Conservation (phyloP, 2,797 vertebrate species). For the Hydrophis major region DNA sequence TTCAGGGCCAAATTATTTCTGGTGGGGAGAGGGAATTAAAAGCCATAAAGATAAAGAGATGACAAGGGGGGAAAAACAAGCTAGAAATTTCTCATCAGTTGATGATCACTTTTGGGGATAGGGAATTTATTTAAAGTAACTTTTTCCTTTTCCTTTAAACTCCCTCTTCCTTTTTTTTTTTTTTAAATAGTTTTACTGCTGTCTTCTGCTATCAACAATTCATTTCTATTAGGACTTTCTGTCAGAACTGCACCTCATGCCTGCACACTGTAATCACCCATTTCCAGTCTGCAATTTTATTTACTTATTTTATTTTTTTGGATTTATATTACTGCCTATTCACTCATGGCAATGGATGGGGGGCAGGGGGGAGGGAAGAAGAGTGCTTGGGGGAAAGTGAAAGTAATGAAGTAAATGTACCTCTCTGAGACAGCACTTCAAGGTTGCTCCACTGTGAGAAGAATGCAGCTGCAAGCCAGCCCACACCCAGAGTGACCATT, state of each 20-base stretch:
- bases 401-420: background rate
- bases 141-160: background rate
- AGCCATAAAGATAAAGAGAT: background rate
- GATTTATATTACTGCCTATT: no score
- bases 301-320: no score
- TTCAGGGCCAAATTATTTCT: background rate
- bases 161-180: background rate
- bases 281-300: background rate
- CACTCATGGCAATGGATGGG: background rate
- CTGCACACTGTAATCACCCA: background rate
- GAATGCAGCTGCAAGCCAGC: background rate
- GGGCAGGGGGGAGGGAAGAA: no score
- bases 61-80: fast-evolving
- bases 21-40: background rate
- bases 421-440: background rate
- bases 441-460: background rate
- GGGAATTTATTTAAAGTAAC: background rate
- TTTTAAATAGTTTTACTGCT: background rate
- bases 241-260: background rate
- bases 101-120: background rate
- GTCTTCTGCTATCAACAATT: background rate
- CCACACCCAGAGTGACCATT: background rate
- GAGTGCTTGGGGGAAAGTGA: background rate
- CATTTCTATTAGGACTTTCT: background rate
- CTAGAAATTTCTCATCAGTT: background rate